These are phyloP conservation scores for Eubasilissa regina DNA, from an alignment of 1,140 invertebrate species.

Conservation along the genomic window DNA sequence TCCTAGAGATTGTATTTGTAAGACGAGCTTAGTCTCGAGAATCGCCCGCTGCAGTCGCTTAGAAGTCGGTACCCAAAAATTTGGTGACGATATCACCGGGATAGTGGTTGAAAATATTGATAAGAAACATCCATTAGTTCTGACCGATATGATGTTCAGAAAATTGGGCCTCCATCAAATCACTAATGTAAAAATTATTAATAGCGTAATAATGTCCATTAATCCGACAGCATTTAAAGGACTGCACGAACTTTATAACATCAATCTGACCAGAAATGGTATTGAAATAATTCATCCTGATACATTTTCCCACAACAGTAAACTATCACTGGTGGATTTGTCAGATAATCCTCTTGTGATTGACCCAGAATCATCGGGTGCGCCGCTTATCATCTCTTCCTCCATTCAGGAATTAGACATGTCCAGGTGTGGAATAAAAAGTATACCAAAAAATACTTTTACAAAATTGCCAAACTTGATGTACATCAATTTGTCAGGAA, in stretches of 20 bases:
- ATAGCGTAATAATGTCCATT: slow-evolving; percentile 72
- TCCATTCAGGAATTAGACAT: slow-evolving; percentile 79
- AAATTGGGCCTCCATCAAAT: slow-evolving; percentile 74
- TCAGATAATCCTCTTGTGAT: slow-evolving; percentile 78
- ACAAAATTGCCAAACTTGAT: slow-evolving; percentile 75
- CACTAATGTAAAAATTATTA: slow-evolving; percentile 74
- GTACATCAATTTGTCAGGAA: slow-evolving; percentile 78
- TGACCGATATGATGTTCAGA: slow-evolving; percentile 73
- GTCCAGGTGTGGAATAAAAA: slow-evolving; percentile 77
- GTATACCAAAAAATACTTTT: slow-evolving; percentile 75
- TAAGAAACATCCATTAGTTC: slow-evolving; percentile 70
- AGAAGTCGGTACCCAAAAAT: slow-evolving; percentile 74
- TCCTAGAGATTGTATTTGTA: slow-evolving; percentile 71
- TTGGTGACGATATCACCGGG: slow-evolving; percentile 74
- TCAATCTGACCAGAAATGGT: slow-evolving; percentile 79
- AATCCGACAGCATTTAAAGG: slow-evolving; percentile 77
- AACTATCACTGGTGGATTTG: slow-evolving; percentile 77
- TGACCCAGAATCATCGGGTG: slow-evolving; percentile 63
- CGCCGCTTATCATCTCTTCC: slow-evolving; percentile 74
- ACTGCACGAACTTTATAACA: slow-evolving; percentile 75
- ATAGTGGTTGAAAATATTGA: slow-evolving; percentile 75
- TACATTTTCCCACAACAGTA: slow-evolving; percentile 77
- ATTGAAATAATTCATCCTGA: slow-evolving; percentile 77
- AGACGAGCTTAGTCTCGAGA: slow-evolving; percentile 67
- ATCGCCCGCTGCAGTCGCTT: slow-evolving; percentile 71